Base-by-base conservation (phyloP, 1,140 invertebrate genomes). In the Zaprionus camerounensis region DNA sequence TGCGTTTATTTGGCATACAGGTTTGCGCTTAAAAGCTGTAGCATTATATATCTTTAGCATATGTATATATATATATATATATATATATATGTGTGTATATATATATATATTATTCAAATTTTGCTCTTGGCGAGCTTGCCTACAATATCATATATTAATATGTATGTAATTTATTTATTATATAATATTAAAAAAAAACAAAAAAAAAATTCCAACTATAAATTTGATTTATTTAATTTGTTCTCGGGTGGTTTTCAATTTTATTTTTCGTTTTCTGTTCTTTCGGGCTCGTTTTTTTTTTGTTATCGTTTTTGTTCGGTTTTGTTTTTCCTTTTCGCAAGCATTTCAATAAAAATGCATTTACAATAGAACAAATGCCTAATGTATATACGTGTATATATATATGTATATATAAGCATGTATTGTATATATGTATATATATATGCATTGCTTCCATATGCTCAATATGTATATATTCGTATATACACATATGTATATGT, bases 281-380 rank as follows among this genome's bases (percentile, higher is more conserved):
- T 5, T 34, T 3, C 9, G 31, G 31, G 31, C 6, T 31, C 7
- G n/a, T n/a, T n/a, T 69, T 44, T 31, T 34, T 53, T 59, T 46
- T 66, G 38, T 55, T 62, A 26, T 74, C 15, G 31, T 57, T 61
- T 81, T 55, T 22, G 36, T 44, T 59, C 65, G 34, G 7, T 67
- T 22, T 51, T 53, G 49, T 28, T 17, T 56, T 28, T 61, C 11
- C 6, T 69, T 51, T 73, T 88, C 68, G 74, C 64, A 86, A 86
- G 83, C 83, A 86, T 87, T 80, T 86, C 83, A 86, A 86, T 87
- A 86, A 87, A 86, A 86, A 87, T 86, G 83, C 80, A 41, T 31
- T 74, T 34, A 65, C 61, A 73, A 76, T 67, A 53, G 49, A 82
- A 78, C 67, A 82, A 82, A 75, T 77, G 82, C 82, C 82, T 75